phyloP scores from a whole-genome alignment of 1,140 invertebrate genomes.

The Drosophila erecta region DNA sequence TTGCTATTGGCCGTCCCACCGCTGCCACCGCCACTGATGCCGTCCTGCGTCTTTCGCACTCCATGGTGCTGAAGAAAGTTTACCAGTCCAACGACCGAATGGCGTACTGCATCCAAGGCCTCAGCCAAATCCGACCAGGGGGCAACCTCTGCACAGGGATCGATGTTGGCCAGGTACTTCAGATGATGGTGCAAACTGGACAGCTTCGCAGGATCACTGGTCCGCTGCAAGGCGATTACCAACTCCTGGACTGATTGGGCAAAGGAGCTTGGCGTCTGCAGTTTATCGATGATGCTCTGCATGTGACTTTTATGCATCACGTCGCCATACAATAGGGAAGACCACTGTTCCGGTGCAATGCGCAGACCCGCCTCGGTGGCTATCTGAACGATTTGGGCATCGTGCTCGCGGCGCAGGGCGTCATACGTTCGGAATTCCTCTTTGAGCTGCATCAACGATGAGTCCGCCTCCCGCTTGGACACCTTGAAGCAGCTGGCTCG shows the following conservation, averaged over 20 bases:
- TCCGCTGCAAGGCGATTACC: slow-evolving; percentile 95
- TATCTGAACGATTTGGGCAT: slow-evolving; percentile 99
- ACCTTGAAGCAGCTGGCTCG: slow-evolving; percentile 99
- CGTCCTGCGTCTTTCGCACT: slow-evolving; percentile 87
- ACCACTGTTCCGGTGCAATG: slow-evolving; percentile 99
- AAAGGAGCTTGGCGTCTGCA: slow-evolving; percentile 96
- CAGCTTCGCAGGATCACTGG: slow-evolving; percentile 94
- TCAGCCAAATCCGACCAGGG: slow-evolving; percentile 90
- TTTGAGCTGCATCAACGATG: slow-evolving; percentile 99
- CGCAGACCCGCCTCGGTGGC: slow-evolving; percentile 98
- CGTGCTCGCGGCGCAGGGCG: slow-evolving; percentile 96
- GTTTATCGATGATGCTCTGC: slow-evolving; percentile 98
- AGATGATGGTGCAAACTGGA: slow-evolving; percentile 91
- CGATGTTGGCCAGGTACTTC: slow-evolving; percentile 94
- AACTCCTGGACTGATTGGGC: slow-evolving; percentile 96
- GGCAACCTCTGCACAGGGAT: slow-evolving; percentile 88
- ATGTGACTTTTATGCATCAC: slow-evolving; percentile 98
- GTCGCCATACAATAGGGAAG: slow-evolving; percentile 97
- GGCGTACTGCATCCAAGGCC: slow-evolving; percentile 92
- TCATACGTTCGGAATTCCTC: slow-evolving; percentile 99
- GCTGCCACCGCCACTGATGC: slow-evolving; percentile 85
- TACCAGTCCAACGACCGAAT: slow-evolving; percentile 93
- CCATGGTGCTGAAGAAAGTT: slow-evolving; percentile 94
- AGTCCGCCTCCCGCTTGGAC: slow-evolving; percentile 98
- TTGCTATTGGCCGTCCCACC: slow-evolving; percentile 86